These are phyloP conservation scores for Euplagia quadripunctaria DNA, from an alignment of 2,888 invertebrate genomes.

Conservation along the genomic window DNA sequence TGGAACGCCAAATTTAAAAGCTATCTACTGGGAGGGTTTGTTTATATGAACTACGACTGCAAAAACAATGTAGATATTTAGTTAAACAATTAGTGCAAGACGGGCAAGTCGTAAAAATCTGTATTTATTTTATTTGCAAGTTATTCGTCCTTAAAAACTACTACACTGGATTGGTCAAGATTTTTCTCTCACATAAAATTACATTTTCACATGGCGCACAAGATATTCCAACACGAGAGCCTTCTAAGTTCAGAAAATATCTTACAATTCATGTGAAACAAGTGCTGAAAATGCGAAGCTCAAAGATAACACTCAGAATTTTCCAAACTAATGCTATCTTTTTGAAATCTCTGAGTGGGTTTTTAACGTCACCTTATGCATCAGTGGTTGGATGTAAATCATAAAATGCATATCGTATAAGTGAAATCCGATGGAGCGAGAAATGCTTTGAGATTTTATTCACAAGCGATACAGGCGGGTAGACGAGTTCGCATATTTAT, in stretches of 20 bases:
- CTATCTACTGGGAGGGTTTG: too few species aligned
- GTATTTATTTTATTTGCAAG: background rate
- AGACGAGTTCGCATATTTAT: constrained; percentile 61
- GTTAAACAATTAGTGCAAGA: too few species aligned
- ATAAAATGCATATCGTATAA: constrained; percentile 69
- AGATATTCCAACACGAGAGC: constrained; percentile 34
- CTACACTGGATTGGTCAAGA: constrained; percentile 33
- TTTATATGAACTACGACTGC: too few species aligned
- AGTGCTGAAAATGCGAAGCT: constrained; percentile 30
- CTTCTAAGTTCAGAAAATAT: constrained; percentile 43
- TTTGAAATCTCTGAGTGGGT: constrained; percentile 17
- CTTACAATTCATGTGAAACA: constrained; percentile 38
- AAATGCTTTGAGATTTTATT: constrained; percentile 68
- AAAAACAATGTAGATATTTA: too few species aligned
- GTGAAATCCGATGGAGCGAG: constrained; percentile 68
- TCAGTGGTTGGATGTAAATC: constrained; percentile 31
- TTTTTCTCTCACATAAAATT: constrained; percentile 27
- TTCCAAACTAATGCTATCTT: constrained; percentile 18
- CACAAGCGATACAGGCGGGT: constrained; percentile 48
- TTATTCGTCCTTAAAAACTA: constrained; percentile 18
- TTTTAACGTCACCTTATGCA: constrained; percentile 34
- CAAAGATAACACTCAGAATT: constrained; percentile 28
- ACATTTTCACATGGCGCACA: constrained; percentile 36
- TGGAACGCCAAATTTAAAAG: too few species aligned
- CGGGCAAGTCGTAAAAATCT: too few species aligned